These are phyloP conservation scores for Enteromius thamalakanensis DNA, from an alignment of 2,797 vertebrate species.

Conservation along the genomic window DNA sequence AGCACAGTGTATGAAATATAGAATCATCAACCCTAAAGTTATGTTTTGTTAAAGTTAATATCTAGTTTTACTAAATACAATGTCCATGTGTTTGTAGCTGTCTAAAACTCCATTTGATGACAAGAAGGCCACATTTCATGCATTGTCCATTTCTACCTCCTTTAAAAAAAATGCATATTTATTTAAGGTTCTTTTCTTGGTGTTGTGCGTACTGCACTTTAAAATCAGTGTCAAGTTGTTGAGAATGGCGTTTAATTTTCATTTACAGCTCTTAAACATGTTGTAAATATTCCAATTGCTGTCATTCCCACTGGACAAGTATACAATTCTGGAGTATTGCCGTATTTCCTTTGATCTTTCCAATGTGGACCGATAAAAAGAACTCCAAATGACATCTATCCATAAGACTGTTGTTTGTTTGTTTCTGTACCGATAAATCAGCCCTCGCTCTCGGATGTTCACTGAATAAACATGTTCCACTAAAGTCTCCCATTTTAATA, in stretches of 20 bases:
- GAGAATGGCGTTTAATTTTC: background rate
- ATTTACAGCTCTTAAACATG: constrained; percentile 3
- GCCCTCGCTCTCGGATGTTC: background rate
- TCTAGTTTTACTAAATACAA: constrained; percentile 1
- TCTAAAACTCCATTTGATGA: constrained; percentile 3
- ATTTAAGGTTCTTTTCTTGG: constrained; percentile 7
- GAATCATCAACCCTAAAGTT: background rate
- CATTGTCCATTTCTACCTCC: background rate
- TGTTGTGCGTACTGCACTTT: background rate
- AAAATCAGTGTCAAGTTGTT: background rate
- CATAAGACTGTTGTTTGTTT: background rate
- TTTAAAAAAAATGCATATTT: constrained; percentile 2
- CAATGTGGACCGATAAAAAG: constrained; percentile 21
- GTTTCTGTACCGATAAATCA: background rate
- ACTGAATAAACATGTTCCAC: background rate
- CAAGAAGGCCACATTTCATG: background rate
- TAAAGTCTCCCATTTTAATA: background rate
- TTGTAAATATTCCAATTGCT: background rate
- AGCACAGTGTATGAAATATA: background rate
- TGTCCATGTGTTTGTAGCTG: background rate
- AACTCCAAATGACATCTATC: background rate
- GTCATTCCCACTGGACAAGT: background rate
- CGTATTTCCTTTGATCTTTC: background rate
- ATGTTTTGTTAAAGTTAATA: background rate
- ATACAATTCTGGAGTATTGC: background rate